phyloP scores from a whole-genome alignment of 2,888 invertebrate genomes.

The Idaea straminata region DNA sequence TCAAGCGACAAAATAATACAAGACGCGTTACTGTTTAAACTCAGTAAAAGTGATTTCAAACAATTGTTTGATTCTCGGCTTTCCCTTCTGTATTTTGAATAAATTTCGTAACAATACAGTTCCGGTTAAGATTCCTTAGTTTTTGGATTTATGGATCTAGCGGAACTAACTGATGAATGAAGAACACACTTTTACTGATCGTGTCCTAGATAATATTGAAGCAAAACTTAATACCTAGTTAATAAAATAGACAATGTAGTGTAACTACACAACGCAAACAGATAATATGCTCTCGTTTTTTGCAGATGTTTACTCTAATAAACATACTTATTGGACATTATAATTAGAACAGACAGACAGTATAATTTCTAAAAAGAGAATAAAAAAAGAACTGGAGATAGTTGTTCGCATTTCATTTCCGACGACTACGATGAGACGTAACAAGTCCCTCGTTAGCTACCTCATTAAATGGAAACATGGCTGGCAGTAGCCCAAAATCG shows the following conservation, averaged over 20 bases:
- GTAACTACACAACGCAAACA: background rate
- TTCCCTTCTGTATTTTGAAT: constrained; percentile 60
- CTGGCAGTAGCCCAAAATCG: constrained; percentile 38
- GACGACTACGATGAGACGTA: background rate
- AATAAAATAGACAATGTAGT: background rate
- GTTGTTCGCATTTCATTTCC: background rate
- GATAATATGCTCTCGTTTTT: background rate
- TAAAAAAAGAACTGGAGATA: background rate
- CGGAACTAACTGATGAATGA: constrained; percentile 15
- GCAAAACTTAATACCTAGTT: background rate
- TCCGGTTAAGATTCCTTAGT: constrained; percentile 39
- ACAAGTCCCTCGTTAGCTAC: background rate
- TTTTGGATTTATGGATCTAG: constrained; percentile 18
- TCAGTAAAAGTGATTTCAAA: constrained; percentile 58
- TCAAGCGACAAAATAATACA: constrained; percentile 53
- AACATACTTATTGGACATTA: background rate
- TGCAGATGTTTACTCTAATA: background rate
- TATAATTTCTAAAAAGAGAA: background rate
- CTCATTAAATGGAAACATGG: constrained; percentile 21
- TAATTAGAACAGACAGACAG: too few species aligned
- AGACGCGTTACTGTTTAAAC: constrained; percentile 47
- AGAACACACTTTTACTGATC: background rate
- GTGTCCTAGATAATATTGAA: background rate
- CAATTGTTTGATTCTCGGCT: constrained; percentile 67
- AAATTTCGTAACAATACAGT: constrained; percentile 44